Percentiles rank a stretch among this genome's conserved stretches.
phyloP scores from a whole-genome alignment of 2,888 invertebrate species.

The Cistogaster globosa region DNA sequence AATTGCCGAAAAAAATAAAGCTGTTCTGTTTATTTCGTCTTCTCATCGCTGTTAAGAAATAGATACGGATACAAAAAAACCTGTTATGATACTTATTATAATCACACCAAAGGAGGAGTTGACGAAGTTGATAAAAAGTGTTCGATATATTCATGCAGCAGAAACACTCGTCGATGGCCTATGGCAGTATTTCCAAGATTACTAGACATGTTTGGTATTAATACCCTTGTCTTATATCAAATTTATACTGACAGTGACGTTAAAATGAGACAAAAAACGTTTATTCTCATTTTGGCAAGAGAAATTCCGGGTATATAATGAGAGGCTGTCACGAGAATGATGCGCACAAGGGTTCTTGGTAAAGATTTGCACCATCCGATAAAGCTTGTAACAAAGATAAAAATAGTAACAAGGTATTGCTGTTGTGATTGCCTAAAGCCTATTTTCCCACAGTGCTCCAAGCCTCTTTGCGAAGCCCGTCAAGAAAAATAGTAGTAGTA shows the following conservation, averaged over 20 bases:
- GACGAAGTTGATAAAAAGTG: conserved; percentile 67
- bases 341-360: conserved; percentile 15
- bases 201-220: too few species aligned
- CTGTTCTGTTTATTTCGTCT: conserved; percentile 60
- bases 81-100: conserved; percentile 63
- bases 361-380: conserved; percentile 27
- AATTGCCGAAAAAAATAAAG: conserved; percentile 51
- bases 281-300: too few species aligned
- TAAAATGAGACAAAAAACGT: too few species aligned
- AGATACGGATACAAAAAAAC: conserved; percentile 49
- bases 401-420: conserved; percentile 14
- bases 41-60: conserved; percentile 47
- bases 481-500: conserved; percentile 9
- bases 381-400: conserved; percentile 10
- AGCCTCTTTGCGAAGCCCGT: conserved; percentile 15
- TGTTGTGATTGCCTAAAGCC: conserved; percentile 4
- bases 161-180: conserved; percentile 68
- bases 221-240: too few species aligned
- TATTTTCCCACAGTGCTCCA: conserved; percentile 10
- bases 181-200: conserved; percentile 56
- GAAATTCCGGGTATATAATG: too few species aligned
- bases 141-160: conserved; percentile 66
- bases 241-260: too few species aligned
- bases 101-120: too few species aligned
- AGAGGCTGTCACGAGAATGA: too few species aligned